Evolutionary conservation across 2,113 vertebrate genomes (phyloP).

Genomic region (Oreochromis tanganicae): DNA sequence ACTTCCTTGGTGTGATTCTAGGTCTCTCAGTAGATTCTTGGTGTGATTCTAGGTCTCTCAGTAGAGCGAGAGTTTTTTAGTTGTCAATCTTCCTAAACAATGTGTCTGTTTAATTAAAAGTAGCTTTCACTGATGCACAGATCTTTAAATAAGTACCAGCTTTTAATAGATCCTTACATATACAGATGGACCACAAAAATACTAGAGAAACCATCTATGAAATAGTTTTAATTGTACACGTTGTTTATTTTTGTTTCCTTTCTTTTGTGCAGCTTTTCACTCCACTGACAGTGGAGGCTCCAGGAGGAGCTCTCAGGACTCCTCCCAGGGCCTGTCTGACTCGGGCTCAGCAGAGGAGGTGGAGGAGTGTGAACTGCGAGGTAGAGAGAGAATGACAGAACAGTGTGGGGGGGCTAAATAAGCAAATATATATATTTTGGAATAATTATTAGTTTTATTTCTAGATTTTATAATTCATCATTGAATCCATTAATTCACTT

Average conservation of each 20-base stretch:
- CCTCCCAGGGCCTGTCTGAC: constrained; percentile 79
- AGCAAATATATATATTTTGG: not conserved
- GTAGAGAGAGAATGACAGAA: constrained; percentile 60
- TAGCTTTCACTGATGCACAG: not conserved
- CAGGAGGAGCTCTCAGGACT: constrained; percentile 85
- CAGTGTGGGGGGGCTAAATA: not conserved
- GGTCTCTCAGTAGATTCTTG: not conserved
- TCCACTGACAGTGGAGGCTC: constrained; percentile 86
- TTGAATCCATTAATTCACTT: not conserved
- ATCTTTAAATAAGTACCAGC: not conserved
- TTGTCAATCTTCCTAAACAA: not conserved
- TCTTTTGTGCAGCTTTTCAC: constrained; percentile 67
- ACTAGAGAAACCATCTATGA: not conserved
- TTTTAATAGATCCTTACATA: not conserved
- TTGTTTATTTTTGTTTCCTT: not conserved
- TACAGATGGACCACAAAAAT: not conserved
- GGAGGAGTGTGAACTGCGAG: constrained; percentile 86
- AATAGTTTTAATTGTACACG: accelerated
- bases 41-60: not conserved
- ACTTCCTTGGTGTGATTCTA: not conserved
- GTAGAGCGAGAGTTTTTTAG: not conserved
- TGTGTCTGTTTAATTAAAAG: accelerated
- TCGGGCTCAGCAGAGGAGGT: constrained; percentile 85
- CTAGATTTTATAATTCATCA: not conserved
- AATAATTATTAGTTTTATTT: not conserved